Percentiles rank a stretch among this genome's conserved stretches.
These are phyloP conservation scores for Lordiphosa andalusiaca DNA, from an alignment of 2,888 invertebrate genomes.

Conservation along the genomic window DNA sequence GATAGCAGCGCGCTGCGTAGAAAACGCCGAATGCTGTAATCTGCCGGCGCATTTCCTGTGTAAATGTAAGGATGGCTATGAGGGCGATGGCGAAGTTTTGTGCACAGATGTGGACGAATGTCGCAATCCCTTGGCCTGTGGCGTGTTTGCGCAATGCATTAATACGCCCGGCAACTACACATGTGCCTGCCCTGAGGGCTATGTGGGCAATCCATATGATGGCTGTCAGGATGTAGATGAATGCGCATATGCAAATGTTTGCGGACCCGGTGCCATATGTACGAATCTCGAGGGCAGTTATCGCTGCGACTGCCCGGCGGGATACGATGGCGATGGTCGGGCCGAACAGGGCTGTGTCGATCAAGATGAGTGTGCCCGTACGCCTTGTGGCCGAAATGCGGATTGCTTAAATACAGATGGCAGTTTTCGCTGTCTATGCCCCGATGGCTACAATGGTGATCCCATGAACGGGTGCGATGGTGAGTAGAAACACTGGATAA, in stretches of 20 bases:
- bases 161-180: constrained; percentile 94
- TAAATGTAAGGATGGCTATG: constrained; percentile 94
- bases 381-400: constrained; percentile 90
- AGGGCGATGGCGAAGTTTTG: constrained; percentile 93
- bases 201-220: constrained; percentile 90
- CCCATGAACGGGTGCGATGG: constrained; percentile 85
- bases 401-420: constrained; percentile 90
- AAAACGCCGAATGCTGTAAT: constrained; percentile 96
- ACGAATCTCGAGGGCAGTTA: constrained; percentile 89
- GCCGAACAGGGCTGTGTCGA: constrained; percentile 86
- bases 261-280: constrained; percentile 90
- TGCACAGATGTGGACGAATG: constrained; percentile 96
- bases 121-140: constrained; percentile 89
- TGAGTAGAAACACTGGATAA: constrained; percentile 34
- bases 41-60: constrained; percentile 96
- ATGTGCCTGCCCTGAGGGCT: constrained; percentile 91
- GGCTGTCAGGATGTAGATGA: constrained; percentile 92
- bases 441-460: constrained; percentile 90
- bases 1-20: constrained; percentile 91
- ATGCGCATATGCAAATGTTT: constrained; percentile 86
- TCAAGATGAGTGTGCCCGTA: constrained; percentile 87
- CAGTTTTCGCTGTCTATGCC: constrained; percentile 90
- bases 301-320: constrained; percentile 91
- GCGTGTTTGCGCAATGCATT: constrained; percentile 88
- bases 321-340: constrained; percentile 90